Evolutionary conservation across 1,140 invertebrate genomes (phyloP).

Genomic region (Leguminivora glycinivorella): DNA sequence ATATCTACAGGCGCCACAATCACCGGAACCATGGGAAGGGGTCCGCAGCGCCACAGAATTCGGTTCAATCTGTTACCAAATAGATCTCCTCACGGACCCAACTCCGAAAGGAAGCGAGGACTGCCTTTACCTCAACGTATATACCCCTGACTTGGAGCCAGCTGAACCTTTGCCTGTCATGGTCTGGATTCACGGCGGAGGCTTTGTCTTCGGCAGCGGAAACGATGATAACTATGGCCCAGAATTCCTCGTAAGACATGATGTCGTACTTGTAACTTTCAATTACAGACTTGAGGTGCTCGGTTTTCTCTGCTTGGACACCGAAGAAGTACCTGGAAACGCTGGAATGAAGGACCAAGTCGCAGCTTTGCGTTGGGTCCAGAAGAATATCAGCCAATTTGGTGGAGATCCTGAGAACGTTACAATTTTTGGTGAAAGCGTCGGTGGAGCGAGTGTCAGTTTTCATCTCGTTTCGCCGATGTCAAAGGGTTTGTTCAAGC

Average conservation of each 20-base stretch:
- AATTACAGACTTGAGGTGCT: constrained; percentile 68
- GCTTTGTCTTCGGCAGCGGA: constrained; percentile 80
- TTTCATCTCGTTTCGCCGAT: constrained; percentile 60
- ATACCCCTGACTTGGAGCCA: constrained; percentile 67
- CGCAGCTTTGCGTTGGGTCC: constrained; percentile 81
- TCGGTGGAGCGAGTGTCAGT: constrained; percentile 76
- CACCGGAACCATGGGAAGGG: constrained; percentile 53
- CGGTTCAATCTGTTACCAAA: constrained; percentile 47
- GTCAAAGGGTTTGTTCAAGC: constrained; percentile 38
- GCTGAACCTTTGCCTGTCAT: constrained; percentile 53
- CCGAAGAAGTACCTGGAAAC: constrained; percentile 83
- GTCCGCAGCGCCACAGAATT: constrained; percentile 46
- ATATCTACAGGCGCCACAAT: constrained; percentile 49
- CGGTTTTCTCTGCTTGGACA: constrained; percentile 75
- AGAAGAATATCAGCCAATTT: constrained; percentile 83
- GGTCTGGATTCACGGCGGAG: constrained; percentile 86
- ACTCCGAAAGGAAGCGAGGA: constrained; percentile 73
- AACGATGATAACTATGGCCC: constrained; percentile 79
- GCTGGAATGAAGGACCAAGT: constrained; percentile 84
- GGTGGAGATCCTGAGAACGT: constrained; percentile 83
- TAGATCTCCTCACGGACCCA: constrained; percentile 33
- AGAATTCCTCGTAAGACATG: constrained; percentile 81
- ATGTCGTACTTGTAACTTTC: constrained; percentile 82
- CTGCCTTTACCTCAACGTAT: constrained; percentile 83
- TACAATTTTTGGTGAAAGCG: constrained; percentile 80